Percentiles rank a stretch among this genome's conserved stretches.
phyloP scores from a whole-genome alignment of 2,113 vertebrate species.

The Pseudolaguvia tuberculata region DNA sequence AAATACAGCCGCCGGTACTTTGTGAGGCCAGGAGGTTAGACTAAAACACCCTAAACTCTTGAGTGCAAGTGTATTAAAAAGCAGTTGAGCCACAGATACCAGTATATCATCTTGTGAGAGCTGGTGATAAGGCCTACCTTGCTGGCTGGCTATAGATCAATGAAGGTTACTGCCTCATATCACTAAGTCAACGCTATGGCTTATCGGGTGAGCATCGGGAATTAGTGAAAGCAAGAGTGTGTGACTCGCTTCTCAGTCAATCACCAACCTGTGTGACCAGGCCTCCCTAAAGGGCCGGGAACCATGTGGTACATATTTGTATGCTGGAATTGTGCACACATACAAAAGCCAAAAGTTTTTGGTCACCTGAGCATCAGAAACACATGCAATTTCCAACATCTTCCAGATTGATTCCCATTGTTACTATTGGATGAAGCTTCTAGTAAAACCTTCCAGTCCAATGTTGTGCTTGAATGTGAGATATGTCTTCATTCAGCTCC shows the following conservation, averaged over 20 bases:
- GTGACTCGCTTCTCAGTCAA: neutral
- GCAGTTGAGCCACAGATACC: constrained; percentile 83
- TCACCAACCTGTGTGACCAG: constrained; percentile 20
- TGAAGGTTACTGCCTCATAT: constrained; percentile 99
- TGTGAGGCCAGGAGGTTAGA: constrained; percentile 58
- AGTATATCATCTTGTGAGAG: constrained; percentile 84
- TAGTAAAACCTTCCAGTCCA: too few species aligned
- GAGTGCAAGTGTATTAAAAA: constrained; percentile 92
- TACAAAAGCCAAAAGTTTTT: too few species aligned
- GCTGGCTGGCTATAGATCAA: constrained; percentile 89
- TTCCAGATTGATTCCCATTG: too few species aligned
- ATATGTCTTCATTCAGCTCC: too few species aligned
- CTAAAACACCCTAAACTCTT: constrained; percentile 70
- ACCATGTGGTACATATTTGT: neutral
- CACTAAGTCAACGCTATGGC: constrained; percentile 91
- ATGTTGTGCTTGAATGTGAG: too few species aligned
- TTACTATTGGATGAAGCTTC: too few species aligned
- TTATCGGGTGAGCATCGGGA: constrained; percentile 78
- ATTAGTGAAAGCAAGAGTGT: constrained; percentile 40
- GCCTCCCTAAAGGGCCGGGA: constrained; percentile 16
- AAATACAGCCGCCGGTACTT: constrained; percentile 67
- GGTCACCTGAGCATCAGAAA: too few species aligned
- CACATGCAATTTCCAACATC: too few species aligned
- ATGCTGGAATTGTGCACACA: too few species aligned
- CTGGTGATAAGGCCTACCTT: constrained; percentile 89